Conservation (phyloP, 1,140 invertebrate genomes). For the Pseudomyrmex sp. region DNA sequence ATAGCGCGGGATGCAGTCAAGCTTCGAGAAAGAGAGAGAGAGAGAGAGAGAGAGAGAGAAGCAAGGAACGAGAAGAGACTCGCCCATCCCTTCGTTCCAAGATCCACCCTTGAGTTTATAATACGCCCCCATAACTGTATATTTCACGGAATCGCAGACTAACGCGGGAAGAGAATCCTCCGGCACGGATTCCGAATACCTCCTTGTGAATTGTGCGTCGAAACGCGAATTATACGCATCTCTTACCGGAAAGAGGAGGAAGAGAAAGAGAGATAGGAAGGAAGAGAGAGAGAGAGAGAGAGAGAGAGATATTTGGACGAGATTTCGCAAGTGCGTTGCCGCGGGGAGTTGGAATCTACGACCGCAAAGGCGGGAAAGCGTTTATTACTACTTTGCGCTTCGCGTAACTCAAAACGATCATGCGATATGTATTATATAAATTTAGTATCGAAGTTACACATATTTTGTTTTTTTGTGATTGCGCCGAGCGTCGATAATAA, state of each 20-base stretch:
- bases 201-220: constrained; percentile 67
- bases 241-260: constrained; percentile 7
- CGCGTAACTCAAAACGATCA: background rate
- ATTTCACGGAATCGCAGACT: constrained; percentile 76
- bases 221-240: constrained; percentile 73
- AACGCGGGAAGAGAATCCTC: constrained; percentile 67
- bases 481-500: no score
- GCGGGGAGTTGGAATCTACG: constrained; percentile 47
- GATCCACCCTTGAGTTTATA: constrained; percentile 74
- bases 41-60: constrained; percentile 33
- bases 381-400: constrained; percentile 33
- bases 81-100: constrained; percentile 64
- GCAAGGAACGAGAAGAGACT: constrained; percentile 68
- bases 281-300: no score
- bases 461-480: no score
- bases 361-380: constrained; percentile 30
- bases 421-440: background rate
- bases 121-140: constrained; percentile 79
- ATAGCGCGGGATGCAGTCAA: constrained; percentile 29
- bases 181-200: constrained; percentile 70
- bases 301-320: constrained; percentile 23
- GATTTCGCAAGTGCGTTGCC: constrained; percentile 64
- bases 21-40: constrained; percentile 19
- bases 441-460: no score
- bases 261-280: no score